Evolutionary conservation across 2,888 invertebrate genomes (phyloP).

Genomic region (Morpho achilles): DNA sequence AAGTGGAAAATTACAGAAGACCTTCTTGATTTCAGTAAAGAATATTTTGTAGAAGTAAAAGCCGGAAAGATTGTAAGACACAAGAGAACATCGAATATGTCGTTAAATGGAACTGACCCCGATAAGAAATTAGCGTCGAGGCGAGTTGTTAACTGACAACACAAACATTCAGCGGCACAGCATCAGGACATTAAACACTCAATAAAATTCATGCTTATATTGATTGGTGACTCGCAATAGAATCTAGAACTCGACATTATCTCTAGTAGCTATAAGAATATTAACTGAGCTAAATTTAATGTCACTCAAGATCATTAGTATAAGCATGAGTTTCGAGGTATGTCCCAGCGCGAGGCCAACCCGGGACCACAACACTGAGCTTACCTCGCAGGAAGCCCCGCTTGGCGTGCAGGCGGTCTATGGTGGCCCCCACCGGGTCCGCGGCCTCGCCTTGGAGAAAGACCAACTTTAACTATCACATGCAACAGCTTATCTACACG

Average conservation of each 20-base stretch:
- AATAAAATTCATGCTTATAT: constrained; percentile 1
- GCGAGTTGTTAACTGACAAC: constrained; percentile 5
- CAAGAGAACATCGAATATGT: too few relatives aligned
- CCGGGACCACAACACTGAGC: constrained; percentile 20
- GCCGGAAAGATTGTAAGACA: too few relatives aligned
- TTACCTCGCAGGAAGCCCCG: constrained; percentile 34
- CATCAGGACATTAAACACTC: constrained; percentile 1
- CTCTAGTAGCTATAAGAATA: neutral
- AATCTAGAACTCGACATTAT: too few relatives aligned
- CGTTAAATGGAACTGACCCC: neutral
- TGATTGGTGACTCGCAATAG: too few relatives aligned
- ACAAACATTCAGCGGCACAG: constrained; percentile 7
- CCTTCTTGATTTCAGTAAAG: too few relatives aligned
- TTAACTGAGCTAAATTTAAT: neutral
- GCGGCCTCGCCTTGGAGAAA: constrained; percentile 32
- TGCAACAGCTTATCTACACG: constrained; percentile 16
- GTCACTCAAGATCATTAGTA: neutral
- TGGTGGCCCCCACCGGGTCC: constrained; percentile 26
- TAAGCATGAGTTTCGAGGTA: neutral
- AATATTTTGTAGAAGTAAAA: too few relatives aligned
- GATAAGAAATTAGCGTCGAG: constrained; percentile 7
- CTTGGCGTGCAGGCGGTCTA: constrained; percentile 31
- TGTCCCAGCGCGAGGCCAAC: neutral
- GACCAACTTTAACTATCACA: constrained; percentile 26
- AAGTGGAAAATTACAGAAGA: too few relatives aligned